Evolutionary conservation across 2,797 vertebrate genomes (phyloP).

Genomic region (Sebastes minor): DNA sequence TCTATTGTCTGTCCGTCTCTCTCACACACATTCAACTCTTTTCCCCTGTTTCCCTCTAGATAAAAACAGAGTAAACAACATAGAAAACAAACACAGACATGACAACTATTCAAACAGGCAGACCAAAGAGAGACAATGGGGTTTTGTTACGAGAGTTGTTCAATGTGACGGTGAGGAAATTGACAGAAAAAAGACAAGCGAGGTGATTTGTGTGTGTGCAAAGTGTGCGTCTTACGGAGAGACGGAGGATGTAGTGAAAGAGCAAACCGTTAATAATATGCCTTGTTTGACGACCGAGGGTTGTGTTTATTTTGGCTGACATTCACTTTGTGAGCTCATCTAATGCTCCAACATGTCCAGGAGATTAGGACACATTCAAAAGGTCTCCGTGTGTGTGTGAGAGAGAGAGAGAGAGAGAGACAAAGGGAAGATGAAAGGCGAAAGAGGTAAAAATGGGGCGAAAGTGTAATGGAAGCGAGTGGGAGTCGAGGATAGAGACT

Average conservation of each 20-base stretch:
- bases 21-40: not conserved
- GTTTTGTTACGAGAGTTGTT: constrained; percentile 2
- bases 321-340: constrained; percentile 52
- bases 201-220: not conserved
- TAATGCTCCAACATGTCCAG: constrained; percentile 42
- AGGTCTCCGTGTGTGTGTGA: not conserved
- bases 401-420: not conserved
- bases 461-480: constrained; percentile 8
- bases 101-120: constrained; percentile 17
- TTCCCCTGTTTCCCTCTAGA: not conserved
- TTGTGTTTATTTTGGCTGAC: constrained; percentile 49
- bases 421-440: not conserved
- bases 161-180: not conserved
- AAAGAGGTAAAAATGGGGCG: constrained; percentile 18
- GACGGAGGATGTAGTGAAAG: not conserved
- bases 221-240: not conserved
- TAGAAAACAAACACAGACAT: constrained; percentile 6
- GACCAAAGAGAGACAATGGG: constrained; percentile 3
- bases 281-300: constrained; percentile 17
- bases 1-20: constrained; percentile 2
- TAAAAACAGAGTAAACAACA: constrained; percentile 20
- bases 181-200: not conserved
- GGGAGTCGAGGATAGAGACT: not conserved
- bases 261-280: constrained; percentile 38
- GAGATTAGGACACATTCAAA: constrained; percentile 32